Conservation (phyloP, 2,888 invertebrate genomes). For the Macaria notata region DNA sequence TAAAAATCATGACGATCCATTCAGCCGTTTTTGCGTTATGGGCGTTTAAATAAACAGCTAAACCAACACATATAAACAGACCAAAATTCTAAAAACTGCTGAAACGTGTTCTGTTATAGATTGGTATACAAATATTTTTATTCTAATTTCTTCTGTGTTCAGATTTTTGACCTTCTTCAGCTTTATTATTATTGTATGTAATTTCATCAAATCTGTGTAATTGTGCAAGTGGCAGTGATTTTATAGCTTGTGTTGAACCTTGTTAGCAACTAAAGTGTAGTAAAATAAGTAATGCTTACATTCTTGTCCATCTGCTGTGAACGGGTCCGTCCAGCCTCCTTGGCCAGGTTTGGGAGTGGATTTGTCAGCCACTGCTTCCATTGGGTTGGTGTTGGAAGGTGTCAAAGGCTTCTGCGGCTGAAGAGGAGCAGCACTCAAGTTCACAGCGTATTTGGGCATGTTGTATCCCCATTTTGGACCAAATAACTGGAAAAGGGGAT, state of each 20-base stretch:
- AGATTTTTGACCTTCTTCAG: no score
- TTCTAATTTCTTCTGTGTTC: no score
- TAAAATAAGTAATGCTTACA: constrained; percentile 57
- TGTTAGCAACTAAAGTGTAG: constrained; percentile 14
- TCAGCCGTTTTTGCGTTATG: no score
- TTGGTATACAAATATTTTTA: no score
- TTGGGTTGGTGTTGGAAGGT: constrained; percentile 39
- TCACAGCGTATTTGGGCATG: constrained; percentile 94
- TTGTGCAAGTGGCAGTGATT: constrained; percentile 30
- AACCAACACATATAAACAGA: no score
- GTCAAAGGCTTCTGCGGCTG: constrained; percentile 88
- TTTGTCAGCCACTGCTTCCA: constrained; percentile 52
- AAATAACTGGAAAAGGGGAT: constrained; percentile 84
- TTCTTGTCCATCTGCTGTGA: constrained; percentile 72
- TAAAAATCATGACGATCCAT: no score
- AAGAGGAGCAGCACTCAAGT: constrained; percentile 88
- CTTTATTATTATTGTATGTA: no score
- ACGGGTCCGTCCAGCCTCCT: constrained; percentile 67
- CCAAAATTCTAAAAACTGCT: no score
- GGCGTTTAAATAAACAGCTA: no score
- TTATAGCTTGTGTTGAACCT: constrained; percentile 15
- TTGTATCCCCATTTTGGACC: constrained; percentile 91
- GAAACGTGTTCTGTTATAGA: no score
- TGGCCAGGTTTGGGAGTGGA: constrained; percentile 37
- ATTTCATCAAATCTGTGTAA: constrained; percentile 5